Conservation (phyloP, 2,888 invertebrate genomes). For the Monochamus alternatus region DNA sequence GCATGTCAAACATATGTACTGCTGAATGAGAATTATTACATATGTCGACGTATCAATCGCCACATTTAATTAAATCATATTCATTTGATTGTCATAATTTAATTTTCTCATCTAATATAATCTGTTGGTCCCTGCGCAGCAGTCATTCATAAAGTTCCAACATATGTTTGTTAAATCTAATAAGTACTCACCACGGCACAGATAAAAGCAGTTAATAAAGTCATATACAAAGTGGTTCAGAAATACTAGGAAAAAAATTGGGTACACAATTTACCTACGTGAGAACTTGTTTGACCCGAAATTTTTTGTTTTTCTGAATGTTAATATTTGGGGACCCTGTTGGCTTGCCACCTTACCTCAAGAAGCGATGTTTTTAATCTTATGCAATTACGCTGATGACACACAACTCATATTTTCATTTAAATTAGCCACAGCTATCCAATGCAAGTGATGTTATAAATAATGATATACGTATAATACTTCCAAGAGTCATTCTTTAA, state of each 20-base stretch:
- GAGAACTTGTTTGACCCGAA: no score
- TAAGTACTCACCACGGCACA: constrained; percentile 19
- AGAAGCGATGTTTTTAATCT: no score
- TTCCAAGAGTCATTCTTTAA: no score
- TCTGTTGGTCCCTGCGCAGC: constrained; percentile 27
- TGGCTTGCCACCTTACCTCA: no score
- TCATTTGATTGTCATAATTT: constrained; percentile 52
- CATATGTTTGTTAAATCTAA: constrained; percentile 33
- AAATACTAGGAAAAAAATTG: constrained; percentile 3
- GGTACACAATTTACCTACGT: no score
- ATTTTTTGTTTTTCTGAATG: no score
- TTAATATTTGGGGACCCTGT: no score
- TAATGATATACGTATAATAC: no score
- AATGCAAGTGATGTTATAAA: no score
- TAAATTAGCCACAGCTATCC: no score
- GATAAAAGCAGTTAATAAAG: constrained; percentile 30
- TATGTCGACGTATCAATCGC: constrained; percentile 36
- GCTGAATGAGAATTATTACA: constrained; percentile 41
- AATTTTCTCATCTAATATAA: constrained; percentile 49
- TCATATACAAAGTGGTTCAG: constrained; percentile 7
- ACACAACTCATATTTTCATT: no score
- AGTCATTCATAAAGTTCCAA: constrained; percentile 31
- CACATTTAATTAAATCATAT: constrained; percentile 50
- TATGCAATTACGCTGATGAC: no score
- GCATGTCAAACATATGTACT: constrained; percentile 43